A percentile compares a stretch with the other conserved stretches of the same genome.
phyloP scores from a whole-genome alignment of 2,113 vertebrate genomes.

The Chlorodrepanis virens region DNA sequence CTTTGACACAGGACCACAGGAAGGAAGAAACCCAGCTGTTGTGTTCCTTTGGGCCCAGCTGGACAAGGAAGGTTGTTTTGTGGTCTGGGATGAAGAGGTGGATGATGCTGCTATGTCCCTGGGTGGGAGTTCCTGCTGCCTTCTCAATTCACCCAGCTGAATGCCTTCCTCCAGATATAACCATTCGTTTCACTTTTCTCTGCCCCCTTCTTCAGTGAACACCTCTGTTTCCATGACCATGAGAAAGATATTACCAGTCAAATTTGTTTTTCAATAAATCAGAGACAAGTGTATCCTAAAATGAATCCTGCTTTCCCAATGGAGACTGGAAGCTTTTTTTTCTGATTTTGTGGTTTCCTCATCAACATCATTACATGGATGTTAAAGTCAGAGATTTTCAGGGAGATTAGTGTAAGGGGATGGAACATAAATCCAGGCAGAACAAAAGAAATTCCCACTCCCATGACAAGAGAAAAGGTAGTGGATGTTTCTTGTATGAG shows the following conservation, averaged over 20 bases:
- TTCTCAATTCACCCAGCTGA: not conserved
- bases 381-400: not conserved
- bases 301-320: not conserved
- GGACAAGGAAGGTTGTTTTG: not conserved
- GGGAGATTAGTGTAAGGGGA: not conserved
- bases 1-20: not conserved
- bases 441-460: not conserved
- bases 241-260: not conserved
- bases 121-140: not conserved
- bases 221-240: not conserved
- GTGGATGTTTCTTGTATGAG: not conserved
- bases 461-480: not conserved
- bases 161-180: not conserved
- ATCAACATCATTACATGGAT: not conserved
- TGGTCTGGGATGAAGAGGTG: not conserved
- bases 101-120: not conserved
- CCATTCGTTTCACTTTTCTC: not conserved
- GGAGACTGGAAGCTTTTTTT: not conserved
- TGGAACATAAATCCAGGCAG: not conserved
- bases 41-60: not conserved
- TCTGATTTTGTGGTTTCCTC: not conserved
- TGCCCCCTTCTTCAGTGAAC: not conserved
- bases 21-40: not conserved
- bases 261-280: not conserved
- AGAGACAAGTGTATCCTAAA: not conserved